Conservation (phyloP, 2,797 vertebrate genomes). For the Momotus momota region DNA sequence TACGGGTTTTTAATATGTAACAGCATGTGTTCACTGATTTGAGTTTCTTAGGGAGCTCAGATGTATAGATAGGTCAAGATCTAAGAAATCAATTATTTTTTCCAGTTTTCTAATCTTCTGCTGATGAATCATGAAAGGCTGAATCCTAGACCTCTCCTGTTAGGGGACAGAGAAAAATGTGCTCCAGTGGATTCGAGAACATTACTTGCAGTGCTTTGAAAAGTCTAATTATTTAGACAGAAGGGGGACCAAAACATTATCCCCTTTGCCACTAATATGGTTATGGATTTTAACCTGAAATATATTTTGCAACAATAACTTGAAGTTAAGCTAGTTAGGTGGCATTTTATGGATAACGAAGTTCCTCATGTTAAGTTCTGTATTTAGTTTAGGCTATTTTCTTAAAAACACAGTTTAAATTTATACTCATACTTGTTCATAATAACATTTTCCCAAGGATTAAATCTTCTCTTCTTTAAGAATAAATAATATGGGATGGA, state of each 20-base stretch:
- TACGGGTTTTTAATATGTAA: constrained; percentile 33
- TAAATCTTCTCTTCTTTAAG: not conserved
- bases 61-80: constrained; percentile 8
- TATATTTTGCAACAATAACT: not conserved
- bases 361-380: not conserved
- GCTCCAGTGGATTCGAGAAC: not conserved
- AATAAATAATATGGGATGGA: not conserved
- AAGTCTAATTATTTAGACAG: not conserved
- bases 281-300: not conserved
- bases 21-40: not conserved
- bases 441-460: not conserved
- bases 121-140: not conserved
- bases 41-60: constrained; percentile 7
- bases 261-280: not conserved
- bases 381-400: not conserved
- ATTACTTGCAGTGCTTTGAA: not conserved
- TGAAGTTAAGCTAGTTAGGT: not conserved
- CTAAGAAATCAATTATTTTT: constrained; percentile 16
- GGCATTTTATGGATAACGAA: not conserved
- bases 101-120: not conserved
- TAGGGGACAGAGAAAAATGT: not conserved
- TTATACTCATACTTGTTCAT: not conserved
- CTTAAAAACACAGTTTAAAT: not conserved
- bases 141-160: not conserved
- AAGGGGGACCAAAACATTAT: not conserved